Percentiles rank a stretch among this genome's conserved stretches.
phyloP scores from a whole-genome alignment of 2,113 vertebrate genomes.

The Gymnorhina tibicen region DNA sequence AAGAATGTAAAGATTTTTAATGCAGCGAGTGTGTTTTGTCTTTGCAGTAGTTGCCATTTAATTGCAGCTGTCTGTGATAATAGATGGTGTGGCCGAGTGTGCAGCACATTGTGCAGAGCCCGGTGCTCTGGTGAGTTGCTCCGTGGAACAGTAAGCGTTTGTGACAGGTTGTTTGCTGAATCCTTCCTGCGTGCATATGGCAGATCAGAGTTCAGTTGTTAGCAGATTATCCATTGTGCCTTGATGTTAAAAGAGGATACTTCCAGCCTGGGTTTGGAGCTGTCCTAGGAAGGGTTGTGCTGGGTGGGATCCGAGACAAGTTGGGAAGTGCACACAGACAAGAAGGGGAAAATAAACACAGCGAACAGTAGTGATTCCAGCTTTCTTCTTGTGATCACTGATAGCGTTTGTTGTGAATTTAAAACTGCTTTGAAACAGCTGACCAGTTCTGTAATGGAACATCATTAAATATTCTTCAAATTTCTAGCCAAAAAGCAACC shows the following conservation, averaged over 20 bases:
- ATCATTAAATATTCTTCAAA: not conserved
- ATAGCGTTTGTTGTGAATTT: not conserved
- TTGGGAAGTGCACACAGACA: not conserved
- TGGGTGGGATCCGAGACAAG: not conserved
- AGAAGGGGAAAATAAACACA: not conserved
- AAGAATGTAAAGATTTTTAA: not conserved
- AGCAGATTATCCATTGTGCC: not conserved
- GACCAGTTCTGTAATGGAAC: not conserved
- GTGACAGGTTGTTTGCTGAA: constrained; percentile 57
- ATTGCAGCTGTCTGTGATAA: not conserved
- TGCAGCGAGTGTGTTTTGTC: not conserved
- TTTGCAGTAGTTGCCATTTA: not conserved
- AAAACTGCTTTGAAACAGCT: not conserved
- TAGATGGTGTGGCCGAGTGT: not conserved
- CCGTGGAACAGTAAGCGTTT: constrained; percentile 1
- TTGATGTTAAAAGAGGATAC: not conserved
- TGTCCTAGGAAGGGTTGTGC: not conserved
- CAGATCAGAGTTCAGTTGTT: constrained; percentile 13
- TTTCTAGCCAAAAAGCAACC: not conserved
- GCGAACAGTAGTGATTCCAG: not conserved
- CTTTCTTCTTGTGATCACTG: not conserved
- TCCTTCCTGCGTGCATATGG: constrained; percentile 49
- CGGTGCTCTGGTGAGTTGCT: not conserved
- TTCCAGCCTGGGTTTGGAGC: not conserved
- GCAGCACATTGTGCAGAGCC: not conserved